Conservation (phyloP, 1,140 invertebrate species). For the Drosophila navojoa region DNA sequence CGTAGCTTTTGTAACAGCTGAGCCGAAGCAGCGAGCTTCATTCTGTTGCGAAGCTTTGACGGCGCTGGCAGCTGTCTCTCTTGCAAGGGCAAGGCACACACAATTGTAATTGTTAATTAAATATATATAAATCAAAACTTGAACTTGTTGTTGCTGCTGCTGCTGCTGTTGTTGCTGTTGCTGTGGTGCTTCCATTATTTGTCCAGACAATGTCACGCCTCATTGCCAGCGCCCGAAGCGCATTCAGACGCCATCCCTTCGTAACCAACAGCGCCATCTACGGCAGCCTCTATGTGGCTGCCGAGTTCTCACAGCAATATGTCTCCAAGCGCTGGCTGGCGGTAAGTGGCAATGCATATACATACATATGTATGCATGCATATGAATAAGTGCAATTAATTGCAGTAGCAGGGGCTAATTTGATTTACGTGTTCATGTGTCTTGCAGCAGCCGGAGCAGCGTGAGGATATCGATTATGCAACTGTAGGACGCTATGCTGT, state of each 20-base stretch:
- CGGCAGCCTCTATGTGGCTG: slow-evolving; percentile 90
- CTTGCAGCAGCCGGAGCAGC: slow-evolving; percentile 47
- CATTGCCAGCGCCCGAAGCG: slow-evolving; percentile 44
- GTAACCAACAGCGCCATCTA: slow-evolving; percentile 90
- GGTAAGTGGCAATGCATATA: slow-evolving; percentile 41
- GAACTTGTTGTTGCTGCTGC: slow-evolving; percentile 12
- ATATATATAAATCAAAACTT: slow-evolving; percentile 41
- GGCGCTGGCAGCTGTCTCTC: slow-evolving; percentile 19
- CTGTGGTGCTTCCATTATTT: slow-evolving; percentile 2
- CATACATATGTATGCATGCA: not conserved
- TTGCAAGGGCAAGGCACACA: slow-evolving; percentile 11
- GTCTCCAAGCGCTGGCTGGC: slow-evolving; percentile 85
- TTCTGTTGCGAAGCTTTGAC: slow-evolving; percentile 38
- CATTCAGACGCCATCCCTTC: slow-evolving; percentile 86
- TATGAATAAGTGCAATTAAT: not conserved
- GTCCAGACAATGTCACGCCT: slow-evolving; percentile 53
- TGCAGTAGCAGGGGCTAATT: slow-evolving; percentile 23
- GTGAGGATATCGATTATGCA: slow-evolving; percentile 85
- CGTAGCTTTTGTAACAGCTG: slow-evolving; percentile 44
- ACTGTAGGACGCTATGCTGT: slow-evolving; percentile 86
- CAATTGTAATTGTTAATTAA: slow-evolving; percentile 33
- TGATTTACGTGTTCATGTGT: slow-evolving; percentile 36
- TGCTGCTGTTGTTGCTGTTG: slow-evolving; percentile 13
- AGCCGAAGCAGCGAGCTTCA: slow-evolving; percentile 14
- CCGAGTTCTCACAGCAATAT: slow-evolving; percentile 91